Conservation (phyloP, 1,140 invertebrate species). For the Dendrolimus punctatus region DNA sequence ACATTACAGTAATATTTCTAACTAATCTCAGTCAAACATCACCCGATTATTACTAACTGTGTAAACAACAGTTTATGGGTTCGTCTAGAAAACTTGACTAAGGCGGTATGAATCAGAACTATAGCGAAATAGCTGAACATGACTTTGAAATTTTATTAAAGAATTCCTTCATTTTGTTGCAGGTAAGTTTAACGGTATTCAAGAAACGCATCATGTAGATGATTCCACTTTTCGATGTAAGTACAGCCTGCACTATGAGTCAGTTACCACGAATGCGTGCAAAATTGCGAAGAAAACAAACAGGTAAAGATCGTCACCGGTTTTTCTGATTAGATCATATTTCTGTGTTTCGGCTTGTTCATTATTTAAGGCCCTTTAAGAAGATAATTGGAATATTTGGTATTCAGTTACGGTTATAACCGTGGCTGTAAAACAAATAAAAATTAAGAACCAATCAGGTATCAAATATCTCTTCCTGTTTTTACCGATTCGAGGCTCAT, state of each 20-base stretch:
- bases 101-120: constrained; percentile 32
- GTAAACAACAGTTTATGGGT: constrained; percentile 15
- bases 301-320: constrained; percentile 13
- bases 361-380: too few species aligned
- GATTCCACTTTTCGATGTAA: constrained; percentile 13
- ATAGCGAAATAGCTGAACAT: constrained; percentile 10
- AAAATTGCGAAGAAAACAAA: constrained; percentile 5
- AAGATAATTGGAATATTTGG: too few species aligned
- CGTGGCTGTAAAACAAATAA: too few species aligned
- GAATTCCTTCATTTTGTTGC: constrained; percentile 30
- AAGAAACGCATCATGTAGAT: constrained; percentile 12
- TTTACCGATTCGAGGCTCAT: too few species aligned
- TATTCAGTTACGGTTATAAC: too few species aligned
- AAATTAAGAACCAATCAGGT: too few species aligned
- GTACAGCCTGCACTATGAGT: constrained; percentile 13
- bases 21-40: too few species aligned
- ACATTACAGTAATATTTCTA: too few species aligned
- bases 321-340: constrained; percentile 15
- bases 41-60: constrained; percentile 5
- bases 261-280: constrained; percentile 14
- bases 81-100: constrained; percentile 29
- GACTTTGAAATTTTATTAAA: constrained; percentile 32
- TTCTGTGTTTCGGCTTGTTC: not conserved
- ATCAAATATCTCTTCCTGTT: too few species aligned
- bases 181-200: constrained; percentile 22